These are phyloP conservation scores for Chionodraco myersi DNA, from an alignment of 2,113 vertebrate genomes.

Conservation along the genomic window DNA sequence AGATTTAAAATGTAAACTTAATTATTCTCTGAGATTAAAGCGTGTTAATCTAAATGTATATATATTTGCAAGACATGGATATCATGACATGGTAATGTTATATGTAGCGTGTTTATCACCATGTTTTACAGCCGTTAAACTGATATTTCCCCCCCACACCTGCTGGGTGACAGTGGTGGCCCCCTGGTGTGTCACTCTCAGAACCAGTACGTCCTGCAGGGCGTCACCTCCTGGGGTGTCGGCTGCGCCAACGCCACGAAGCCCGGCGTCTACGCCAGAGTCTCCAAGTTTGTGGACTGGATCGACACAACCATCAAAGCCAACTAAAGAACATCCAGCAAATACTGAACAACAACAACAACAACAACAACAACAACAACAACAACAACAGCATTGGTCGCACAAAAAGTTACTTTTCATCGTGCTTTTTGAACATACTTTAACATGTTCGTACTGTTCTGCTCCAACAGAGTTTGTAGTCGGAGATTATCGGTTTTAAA, in stretches of 20 bases:
- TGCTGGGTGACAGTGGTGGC: conserved; percentile 96
- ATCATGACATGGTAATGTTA: too few relatives aligned
- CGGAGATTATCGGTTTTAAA: not conserved
- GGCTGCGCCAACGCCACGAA: conserved; percentile 94
- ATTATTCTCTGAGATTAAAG: too few relatives aligned
- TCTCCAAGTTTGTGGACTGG: conserved; percentile 90
- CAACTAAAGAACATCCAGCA: conserved; percentile 26
- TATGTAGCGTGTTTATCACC: not conserved
- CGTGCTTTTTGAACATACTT: not conserved
- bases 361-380: too few relatives aligned
- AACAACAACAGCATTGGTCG: not conserved
- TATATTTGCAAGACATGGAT: too few relatives aligned
- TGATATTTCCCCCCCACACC: not conserved
- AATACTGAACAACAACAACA: not conserved
- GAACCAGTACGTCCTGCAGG: conserved; percentile 90
- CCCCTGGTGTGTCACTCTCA: conserved; percentile 90
- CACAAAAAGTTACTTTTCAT: not conserved
- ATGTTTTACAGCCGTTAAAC: not conserved
- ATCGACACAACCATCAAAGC: conserved; percentile 81
- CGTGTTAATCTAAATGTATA: too few relatives aligned
- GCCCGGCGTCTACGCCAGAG: conserved; percentile 94
- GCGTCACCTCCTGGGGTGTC: conserved; percentile 97
- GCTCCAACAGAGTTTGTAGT: not conserved
- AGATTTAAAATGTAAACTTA: too few relatives aligned
- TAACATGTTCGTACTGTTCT: conserved; percentile 1